Base-by-base conservation (phyloP, 2,113 vertebrate genomes). In the Pipa parva region DNA sequence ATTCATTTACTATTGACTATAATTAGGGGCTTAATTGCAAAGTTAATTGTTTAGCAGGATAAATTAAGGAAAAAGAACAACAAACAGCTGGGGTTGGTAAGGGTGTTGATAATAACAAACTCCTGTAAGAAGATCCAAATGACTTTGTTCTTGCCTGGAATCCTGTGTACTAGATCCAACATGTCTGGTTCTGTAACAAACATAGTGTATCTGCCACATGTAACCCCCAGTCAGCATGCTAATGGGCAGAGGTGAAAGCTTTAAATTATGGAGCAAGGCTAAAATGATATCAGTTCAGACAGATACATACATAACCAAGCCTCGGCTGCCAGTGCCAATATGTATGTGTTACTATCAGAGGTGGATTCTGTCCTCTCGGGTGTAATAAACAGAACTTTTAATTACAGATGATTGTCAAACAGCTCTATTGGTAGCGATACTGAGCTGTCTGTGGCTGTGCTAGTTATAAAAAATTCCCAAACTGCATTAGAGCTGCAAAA, bases 11-110 rank as follows among this genome's bases (percentile, higher is more conserved):
- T 74, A 27, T 74, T 39, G 75, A 71, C 76, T 55, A 77, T 75
- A 80, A 79, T 81, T 82, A 76, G 73, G 59, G 72, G 61, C 62
- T 65, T 85, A 81, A 82, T 79, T 83, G 63, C 75, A 63, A 78
- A 79, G 79, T 76, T 83, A 82, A 80, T 82, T 78, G 75, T 74
- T 61, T 73, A 58, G 71, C 59, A 57, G 73, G 56, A 46, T 29
- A 36, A 26, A 51, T 1, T 8, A 15, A 5, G 10, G 10, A 31
- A n/a, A 27, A 22, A 60, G 70, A 42, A 74, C 63, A 80, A 70
- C 73, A 80, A 80, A 75, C 80, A 78, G 78, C 27, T 0, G 78
- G 80, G 76, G 63, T 46, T 73, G 71, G 74, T 76, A 72, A 68
- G 68, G 73, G 56, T 37, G 45, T 5, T 22, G 67, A 57, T 65